Evolutionary conservation across 2,113 vertebrate species (phyloP).

Genomic region (Atlantisia rogersi): DNA sequence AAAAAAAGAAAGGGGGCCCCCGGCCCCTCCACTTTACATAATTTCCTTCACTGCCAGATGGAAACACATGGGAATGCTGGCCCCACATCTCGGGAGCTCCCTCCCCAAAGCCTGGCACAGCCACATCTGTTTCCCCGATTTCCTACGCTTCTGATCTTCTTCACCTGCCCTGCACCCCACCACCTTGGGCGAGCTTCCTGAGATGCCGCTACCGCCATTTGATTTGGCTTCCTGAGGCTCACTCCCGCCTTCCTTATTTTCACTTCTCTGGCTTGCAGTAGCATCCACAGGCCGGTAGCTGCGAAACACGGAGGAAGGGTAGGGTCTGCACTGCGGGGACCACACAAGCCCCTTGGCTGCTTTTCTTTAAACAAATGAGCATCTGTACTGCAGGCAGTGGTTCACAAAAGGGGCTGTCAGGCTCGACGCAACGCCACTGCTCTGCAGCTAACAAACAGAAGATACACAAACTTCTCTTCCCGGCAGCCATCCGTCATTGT

Average conservation of each 20-base stretch:
- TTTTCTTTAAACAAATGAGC: slow-evolving; percentile 22
- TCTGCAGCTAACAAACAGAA: background rate
- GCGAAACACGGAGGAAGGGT: background rate
- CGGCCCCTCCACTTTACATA: slow-evolving; percentile 50
- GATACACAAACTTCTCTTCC: background rate
- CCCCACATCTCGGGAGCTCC: slow-evolving; percentile 1
- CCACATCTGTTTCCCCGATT: slow-evolving; percentile 72
- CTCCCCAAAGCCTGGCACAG: slow-evolving; percentile 23
- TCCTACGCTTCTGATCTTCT: slow-evolving; percentile 65
- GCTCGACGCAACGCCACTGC: background rate
- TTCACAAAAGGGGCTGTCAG: background rate
- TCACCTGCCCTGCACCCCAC: slow-evolving; percentile 67
- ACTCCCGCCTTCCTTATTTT: slow-evolving; percentile 54
- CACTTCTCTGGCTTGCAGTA: background rate
- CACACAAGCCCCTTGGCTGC: background rate
- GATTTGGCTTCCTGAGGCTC: slow-evolving; percentile 51
- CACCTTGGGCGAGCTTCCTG: slow-evolving; percentile 65
- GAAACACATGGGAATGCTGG: slow-evolving; percentile 10
- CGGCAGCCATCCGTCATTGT: background rate
- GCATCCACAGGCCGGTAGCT: background rate
- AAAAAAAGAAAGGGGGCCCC: background rate
- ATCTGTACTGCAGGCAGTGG: background rate
- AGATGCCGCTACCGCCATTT: slow-evolving; percentile 50
- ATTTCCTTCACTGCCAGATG: slow-evolving; percentile 56
- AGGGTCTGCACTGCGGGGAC: background rate